Base-by-base conservation (phyloP, 2,797 vertebrate genomes). In the Percopsis omiscomaycus region DNA sequence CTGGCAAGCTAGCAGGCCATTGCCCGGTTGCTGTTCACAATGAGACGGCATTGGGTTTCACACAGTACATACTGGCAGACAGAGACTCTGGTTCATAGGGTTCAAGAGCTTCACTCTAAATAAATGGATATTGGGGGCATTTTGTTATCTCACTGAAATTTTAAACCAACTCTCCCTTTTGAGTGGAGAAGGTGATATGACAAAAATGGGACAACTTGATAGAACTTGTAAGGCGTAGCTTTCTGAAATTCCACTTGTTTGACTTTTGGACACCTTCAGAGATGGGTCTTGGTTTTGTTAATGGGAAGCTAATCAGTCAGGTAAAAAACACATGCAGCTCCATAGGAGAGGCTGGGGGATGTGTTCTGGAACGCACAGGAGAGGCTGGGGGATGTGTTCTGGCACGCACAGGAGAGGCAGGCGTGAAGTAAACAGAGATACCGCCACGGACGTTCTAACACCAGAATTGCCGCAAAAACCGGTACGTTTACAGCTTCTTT, bases 11-110 rank as follows among this genome's bases (percentile, higher is more conserved):
- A 48, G 45, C 22, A 15, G 22, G 6, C 45, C 59, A 65, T 67
- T 69, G 64, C 22, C 14, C 54, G 42, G 55, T 71, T 27, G 9
- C 46, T 57, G 64, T 68, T 59, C 65, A 78, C 73, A 10, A 44
- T 53, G 22, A 15, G 15, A 54, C 5, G 28, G 44, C 57, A 30
- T 58, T 58, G 46, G 63, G 55, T 65, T 59, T 51, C 47, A 59
- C 48, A 42, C 37, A 50, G 10, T 2, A 55, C 16, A 50, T 47
- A 42, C 28, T 10, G 29, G 22, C 59, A 49, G n/a, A 61, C 30
- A 51, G 37, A 37, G 48, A 14, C 11, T 42, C 48, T 42, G 48
- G 29, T 51, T 27, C 47, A 42, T 14, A 51, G 44, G 22, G 32
- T 37, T 37, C 32, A 51, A 30, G 48, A 29, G 28, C 59, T 13